Base-by-base conservation (phyloP, 2,888 invertebrate genomes). In the Ophraella communa region DNA sequence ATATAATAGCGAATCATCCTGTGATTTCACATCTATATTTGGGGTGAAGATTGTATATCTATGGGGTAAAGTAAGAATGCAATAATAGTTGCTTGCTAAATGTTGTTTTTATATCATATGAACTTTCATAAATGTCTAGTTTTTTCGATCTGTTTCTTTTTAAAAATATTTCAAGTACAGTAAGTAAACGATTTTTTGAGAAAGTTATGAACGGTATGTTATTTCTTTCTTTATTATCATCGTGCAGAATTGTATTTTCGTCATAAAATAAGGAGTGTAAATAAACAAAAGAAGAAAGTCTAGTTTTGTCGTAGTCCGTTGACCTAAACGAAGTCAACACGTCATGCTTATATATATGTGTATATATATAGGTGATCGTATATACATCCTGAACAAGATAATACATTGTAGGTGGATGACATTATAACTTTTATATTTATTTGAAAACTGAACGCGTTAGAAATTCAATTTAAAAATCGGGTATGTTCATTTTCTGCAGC, bases 271-370 rank as follows among this genome's bases (percentile, higher is more conserved):
- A 39, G 47, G 23, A 23, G 47, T 47, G 23, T 47, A 21, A 47
- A 47, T 20, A 23, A 47, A 47, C 47, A 47, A 47, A 47, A 47
- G 47, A 47, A 47, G 47, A 47, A 47, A 47, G 47, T 47, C 23
- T 14, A 39, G 39, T 39, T 39, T 39, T 17, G 30, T 30, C 18
- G 47, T 10, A 20, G n/a, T 4, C 17, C 42, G 42, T 42, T n/a
- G 21, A n/a, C 10, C 18, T 3, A 10, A 20, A 45, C 20, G 20
- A 11, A 1, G 11, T 10, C 45, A 20, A 10, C 21, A n/a, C 21
- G n/a, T 14, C 42, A 42, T 42, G 42, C 42, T 42, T n/a, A n/a
- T n/a, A n/a, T n/a, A n/a, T n/a, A n/a, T n/a, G n/a, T n/a, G n/a
- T n/a, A n/a, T n/a, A n/a, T 21, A 47, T 47, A 47, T 47, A 47